Percentiles rank a stretch among this genome's conserved stretches.
Conservation (phyloP, 2,113 vertebrate species). For the Syngnathus typhle region DNA sequence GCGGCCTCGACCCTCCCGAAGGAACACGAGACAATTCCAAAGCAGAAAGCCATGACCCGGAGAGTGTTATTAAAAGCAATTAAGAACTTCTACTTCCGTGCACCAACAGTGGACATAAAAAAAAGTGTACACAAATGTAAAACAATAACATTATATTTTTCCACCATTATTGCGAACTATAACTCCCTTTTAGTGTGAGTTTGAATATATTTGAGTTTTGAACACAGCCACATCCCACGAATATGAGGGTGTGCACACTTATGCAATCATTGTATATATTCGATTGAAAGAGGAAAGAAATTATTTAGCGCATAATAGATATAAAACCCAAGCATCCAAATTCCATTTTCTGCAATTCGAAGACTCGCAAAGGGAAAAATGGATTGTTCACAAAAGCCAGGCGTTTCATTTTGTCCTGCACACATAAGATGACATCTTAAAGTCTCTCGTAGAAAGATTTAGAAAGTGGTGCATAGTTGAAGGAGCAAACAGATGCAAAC, state of each 20-base stretch:
- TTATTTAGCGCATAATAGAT: not conserved
- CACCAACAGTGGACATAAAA: not conserved
- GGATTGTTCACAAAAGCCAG: not conserved
- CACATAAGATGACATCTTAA: not conserved
- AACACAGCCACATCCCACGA: not conserved
- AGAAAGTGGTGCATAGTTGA: not conserved
- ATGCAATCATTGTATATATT: not conserved
- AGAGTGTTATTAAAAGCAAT: not conserved
- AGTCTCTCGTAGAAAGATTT: not conserved
- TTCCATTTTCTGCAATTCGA: not conserved
- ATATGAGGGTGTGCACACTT: not conserved
- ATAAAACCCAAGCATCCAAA: not conserved
- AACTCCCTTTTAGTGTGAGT: not conserved
- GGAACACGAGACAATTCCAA: not conserved
- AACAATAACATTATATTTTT: not conserved
- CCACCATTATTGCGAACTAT: too few species aligned
- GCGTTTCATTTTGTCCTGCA: slow-evolving; percentile 7
- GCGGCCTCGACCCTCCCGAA: slow-evolving; percentile 16
- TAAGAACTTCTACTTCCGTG: not conserved
- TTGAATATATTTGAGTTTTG: not conserved
- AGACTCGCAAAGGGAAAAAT: not conserved
- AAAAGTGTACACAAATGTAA: not conserved
- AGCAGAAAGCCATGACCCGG: not conserved
- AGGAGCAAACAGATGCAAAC: not conserved
- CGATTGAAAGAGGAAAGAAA: not conserved